Evolutionary conservation across 2,797 vertebrate species (phyloP).

Genomic region (Myiothlypis chrysogaster): DNA sequence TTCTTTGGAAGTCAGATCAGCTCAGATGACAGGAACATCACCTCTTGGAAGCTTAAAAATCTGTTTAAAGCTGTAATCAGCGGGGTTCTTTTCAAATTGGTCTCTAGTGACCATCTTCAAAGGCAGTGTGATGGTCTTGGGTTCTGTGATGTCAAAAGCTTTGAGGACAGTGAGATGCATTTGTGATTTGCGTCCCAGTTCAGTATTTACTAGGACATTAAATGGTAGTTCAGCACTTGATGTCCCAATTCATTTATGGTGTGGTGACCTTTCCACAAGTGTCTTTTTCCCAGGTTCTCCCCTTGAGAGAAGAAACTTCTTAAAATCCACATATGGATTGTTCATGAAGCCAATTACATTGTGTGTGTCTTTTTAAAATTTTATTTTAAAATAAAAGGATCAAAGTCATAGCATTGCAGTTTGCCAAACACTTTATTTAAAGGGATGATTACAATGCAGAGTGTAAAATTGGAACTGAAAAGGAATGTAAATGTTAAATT

Average conservation of each 20-base stretch:
- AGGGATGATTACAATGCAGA: background rate
- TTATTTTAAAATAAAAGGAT: background rate
- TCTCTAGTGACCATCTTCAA: background rate
- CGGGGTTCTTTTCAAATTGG: background rate
- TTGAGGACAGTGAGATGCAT: background rate
- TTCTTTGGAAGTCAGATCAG: background rate
- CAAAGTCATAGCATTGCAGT: background rate
- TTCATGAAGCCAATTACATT: background rate
- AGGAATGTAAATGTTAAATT: background rate
- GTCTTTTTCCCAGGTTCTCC: background rate
- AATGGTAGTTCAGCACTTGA: background rate
- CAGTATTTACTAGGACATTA: background rate
- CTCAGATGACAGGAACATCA: background rate
- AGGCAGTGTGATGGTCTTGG: background rate
- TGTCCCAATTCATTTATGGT: rapidly evolving
- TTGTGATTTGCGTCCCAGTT: background rate
- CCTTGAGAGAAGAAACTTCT: background rate
- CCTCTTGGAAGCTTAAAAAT: background rate
- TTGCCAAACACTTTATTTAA: background rate
- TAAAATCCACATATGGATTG: background rate
- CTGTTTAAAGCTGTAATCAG: background rate
- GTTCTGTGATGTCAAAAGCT: background rate
- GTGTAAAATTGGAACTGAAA: background rate
- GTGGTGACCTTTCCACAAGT: background rate
- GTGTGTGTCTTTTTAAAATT: background rate